A percentile compares a stretch with the other conserved stretches of the same genome.
These are phyloP conservation scores for Nyleta sp. DNA, from an alignment of 2,888 invertebrate species.

Conservation along the genomic window DNA sequence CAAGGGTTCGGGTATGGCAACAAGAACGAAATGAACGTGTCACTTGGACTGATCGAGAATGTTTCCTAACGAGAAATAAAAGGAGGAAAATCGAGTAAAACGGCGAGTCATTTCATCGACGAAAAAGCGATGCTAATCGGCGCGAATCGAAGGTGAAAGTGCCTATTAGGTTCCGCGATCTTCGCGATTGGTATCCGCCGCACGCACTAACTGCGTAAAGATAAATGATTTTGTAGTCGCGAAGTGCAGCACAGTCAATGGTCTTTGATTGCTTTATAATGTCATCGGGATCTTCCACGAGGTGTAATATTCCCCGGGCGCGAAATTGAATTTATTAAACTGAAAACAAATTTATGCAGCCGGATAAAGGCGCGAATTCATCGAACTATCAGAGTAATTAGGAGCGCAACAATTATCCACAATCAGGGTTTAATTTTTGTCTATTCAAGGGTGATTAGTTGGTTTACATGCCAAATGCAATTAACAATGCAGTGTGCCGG, in stretches of 20 bases:
- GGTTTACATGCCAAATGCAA: constrained; percentile 54
- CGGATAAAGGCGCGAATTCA: constrained; percentile 48
- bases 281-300: constrained; percentile 51
- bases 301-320: constrained; percentile 39
- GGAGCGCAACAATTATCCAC: constrained; percentile 52
- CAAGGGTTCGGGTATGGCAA: too few species aligned
- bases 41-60: neutral
- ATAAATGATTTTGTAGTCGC: constrained; percentile 56
- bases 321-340: constrained; percentile 57
- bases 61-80: constrained; percentile 12
- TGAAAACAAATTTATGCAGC: constrained; percentile 60
- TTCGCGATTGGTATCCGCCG: constrained; percentile 38
- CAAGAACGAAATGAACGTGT: too few species aligned
- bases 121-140: constrained; percentile 38
- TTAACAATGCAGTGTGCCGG: constrained; percentile 33
- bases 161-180: too few species aligned
- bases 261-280: constrained; percentile 62
- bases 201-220: constrained; percentile 53
- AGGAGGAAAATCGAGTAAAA: too few species aligned
- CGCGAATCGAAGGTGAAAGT: constrained; percentile 21
- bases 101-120: constrained; percentile 4
- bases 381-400: constrained; percentile 59
- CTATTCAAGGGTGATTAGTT: constrained; percentile 56
- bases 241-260: constrained; percentile 51
- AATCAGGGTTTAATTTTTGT: constrained; percentile 61